phyloP scores from a whole-genome alignment of 2,113 vertebrate genomes.

The Axis porcinus region DNA sequence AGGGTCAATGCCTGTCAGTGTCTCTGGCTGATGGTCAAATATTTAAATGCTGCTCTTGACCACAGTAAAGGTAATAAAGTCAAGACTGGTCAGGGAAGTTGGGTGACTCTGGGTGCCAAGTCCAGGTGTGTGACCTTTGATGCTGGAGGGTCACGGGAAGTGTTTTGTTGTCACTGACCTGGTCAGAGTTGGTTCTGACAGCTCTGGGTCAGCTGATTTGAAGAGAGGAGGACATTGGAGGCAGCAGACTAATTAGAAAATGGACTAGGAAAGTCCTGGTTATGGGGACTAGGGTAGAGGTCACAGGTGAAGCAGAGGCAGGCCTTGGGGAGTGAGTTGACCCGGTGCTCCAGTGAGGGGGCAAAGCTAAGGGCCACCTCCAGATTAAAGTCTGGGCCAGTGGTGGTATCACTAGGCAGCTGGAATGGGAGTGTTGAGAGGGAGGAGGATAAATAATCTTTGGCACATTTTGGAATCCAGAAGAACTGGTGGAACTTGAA shows the following conservation, averaged over 20 bases:
- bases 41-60: neutral
- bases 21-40: neutral
- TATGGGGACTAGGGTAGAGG: neutral
- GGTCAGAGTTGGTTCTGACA: too few relatives aligned
- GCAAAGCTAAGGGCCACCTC: too few relatives aligned
- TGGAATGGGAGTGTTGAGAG: neutral
- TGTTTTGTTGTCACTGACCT: neutral
- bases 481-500: neutral
- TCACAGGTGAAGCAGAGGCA: accelerated
- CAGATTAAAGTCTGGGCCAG: too few relatives aligned
- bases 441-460: neutral
- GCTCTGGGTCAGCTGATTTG: neutral
- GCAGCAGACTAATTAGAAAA: neutral
- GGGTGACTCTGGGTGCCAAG: neutral
- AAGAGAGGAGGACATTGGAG: neutral
- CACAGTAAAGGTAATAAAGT: too few relatives aligned
- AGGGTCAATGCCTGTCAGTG: neutral
- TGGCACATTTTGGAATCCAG: neutral
- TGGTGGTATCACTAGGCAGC: neutral
- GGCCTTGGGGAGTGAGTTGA: neutral
- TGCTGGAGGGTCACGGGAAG: neutral
- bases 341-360: accelerated
- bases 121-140: neutral
- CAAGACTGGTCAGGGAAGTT: neutral
- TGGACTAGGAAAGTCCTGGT: too few relatives aligned